Evolutionary conservation across 2,113 vertebrate species (phyloP), one percentile per base, ranked within the genome.

Genomic region (Ictidomys tridecemlineatus): DNA sequence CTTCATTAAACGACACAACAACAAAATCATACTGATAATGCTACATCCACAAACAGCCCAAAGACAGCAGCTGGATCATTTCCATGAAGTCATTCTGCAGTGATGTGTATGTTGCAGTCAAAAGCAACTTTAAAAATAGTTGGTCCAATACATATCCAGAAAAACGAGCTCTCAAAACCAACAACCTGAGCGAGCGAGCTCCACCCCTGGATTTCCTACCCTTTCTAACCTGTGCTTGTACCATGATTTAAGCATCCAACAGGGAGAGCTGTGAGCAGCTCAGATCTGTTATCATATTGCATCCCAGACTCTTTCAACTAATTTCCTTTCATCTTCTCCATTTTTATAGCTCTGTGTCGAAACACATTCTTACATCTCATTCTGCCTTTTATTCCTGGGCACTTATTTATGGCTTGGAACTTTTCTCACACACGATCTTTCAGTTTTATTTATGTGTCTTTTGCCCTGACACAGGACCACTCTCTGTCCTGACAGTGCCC

Each of bases 101-200:
- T 22, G 58, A 91, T 82, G 13, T 56, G 20, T 39, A 67, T 56
- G 24, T 76, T 61, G 42, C 2, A 70, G 37, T 84, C 73, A 53
- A 97, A 91, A 63, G 22, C 22, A 72, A 93, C 28, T 42, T 91
- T 39, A 51, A 69, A 93, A 45, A 37, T 18, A 92, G 32, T 91
- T 88, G 10, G 8, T n/a, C n/a, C 22, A 89, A 83, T 39, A 16
- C 2, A 56, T 42, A 69, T 32, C 7, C 20, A 42, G 12, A 86
- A 91, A 58, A 91, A 70, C 89, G 34, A 91, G 78, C 51, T 94
- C 67, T 96, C 45, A 94, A 91, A 74, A 70, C 24, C 53, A 65
- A 22, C 45, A 70, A 28, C 1, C 4, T 8, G 28, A 10, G 20
- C 6, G 17, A 42, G 18, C 32, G 72, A 8, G 17, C 37, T 39